Evolutionary conservation across 2,888 invertebrate species (phyloP), one percentile per base, ranked within the genome.

Genomic region (Perizoma flavofasciatum): DNA sequence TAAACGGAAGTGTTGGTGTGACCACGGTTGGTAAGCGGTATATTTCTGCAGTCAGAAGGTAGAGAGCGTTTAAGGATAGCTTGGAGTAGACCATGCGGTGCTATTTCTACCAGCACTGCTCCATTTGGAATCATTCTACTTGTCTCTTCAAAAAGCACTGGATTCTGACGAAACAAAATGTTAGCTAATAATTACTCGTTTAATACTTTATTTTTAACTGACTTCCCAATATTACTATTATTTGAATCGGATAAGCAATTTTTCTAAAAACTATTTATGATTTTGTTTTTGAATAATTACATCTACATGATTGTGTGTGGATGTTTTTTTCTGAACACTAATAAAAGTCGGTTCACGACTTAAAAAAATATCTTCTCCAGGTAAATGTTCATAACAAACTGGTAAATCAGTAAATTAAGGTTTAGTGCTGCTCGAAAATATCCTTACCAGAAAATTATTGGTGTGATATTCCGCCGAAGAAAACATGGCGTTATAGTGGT

Each of bases 51-150:
- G 7, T 93, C 92, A 1, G 92, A 76, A 7, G 91, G 85, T 37
- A 98, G 82, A 0, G 97, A 95, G 49, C 97, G 92, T 75, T 96
- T 96, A 7, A 98, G 89, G 70, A 98, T 97, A 0, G 97, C 96
- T 82, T 98, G 98, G 59, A 98, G 93, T 11, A 98, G 92, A 33
- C 97, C 96, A 74, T 98, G 98, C 0, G 98, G 98, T 0, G 98
- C 98, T 61, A 98, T 94, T 85, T 98, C 98, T 54, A 98, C 94
- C 7, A 95, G 90, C 37, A 98, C 93, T 0, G 98, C 97, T 74
- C 96, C 94, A 8, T 93, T 88, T 0, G 97, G 97, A 51, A 98
- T 94, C 72, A 95, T 92, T 37, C 87, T 88, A 4, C 96, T 91
- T 0, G 96, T 96, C 82, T 98, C 98, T 77, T 97, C 96, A 75